phyloP scores from a whole-genome alignment of 2,797 vertebrate genomes.

The Trachurus trachurus region DNA sequence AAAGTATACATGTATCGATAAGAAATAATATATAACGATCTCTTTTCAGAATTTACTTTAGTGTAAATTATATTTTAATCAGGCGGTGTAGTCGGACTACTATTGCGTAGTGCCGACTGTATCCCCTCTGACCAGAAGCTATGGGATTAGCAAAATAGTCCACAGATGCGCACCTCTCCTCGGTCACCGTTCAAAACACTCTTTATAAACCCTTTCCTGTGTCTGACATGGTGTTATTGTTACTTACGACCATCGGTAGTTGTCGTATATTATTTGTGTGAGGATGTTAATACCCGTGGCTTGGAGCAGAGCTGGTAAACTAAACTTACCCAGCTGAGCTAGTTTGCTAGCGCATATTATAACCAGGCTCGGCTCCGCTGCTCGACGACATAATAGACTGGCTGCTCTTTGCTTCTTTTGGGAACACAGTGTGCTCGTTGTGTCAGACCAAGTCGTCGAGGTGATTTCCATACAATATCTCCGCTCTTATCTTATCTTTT shows the following conservation, averaged over 20 bases:
- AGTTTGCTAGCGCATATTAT: constrained; percentile 47
- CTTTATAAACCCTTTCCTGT: neutral
- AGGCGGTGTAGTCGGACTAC: constrained; percentile 62
- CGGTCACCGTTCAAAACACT: constrained; percentile 46
- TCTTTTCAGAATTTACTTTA: neutral
- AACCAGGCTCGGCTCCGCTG: constrained; percentile 43
- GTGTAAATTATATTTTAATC: constrained; percentile 35
- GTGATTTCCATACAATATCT: neutral
- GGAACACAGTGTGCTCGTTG: constrained; percentile 70
- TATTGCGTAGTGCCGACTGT: constrained; percentile 65
- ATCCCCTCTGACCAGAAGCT: constrained; percentile 60
- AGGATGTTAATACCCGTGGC: constrained; percentile 32
- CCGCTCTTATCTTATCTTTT: neutral
- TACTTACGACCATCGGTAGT: neutral
- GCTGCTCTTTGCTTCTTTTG: constrained; percentile 25
- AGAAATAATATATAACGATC: fast-evolving
- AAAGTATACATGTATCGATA: neutral
- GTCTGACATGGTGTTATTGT: neutral
- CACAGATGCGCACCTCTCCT: constrained; percentile 44
- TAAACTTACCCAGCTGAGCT: constrained; percentile 52
- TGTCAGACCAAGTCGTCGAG: constrained; percentile 14
- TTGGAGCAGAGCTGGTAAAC: constrained; percentile 34
- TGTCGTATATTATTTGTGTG: too few species aligned
- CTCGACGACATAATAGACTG: constrained; percentile 69
- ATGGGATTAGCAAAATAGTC: constrained; percentile 75